Evolutionary conservation across 2,797 vertebrate species (phyloP).

Genomic region (Pseudochromis fuscus): DNA sequence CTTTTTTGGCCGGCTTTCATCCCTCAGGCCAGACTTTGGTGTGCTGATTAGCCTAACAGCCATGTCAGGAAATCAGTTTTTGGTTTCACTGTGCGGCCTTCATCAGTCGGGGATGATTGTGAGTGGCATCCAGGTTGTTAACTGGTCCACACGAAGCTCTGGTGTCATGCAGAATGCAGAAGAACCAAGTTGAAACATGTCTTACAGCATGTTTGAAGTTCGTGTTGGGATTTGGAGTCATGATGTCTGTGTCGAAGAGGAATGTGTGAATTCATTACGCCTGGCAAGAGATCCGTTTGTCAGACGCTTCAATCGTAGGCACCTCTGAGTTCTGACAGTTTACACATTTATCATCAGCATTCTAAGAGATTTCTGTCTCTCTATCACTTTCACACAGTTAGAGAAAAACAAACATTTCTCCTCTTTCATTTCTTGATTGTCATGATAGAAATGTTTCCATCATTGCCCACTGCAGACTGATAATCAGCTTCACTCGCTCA

Average conservation of each 20-base stretch:
- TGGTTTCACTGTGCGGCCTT: slow-evolving; percentile 10
- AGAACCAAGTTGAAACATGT: not conserved
- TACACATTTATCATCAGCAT: slow-evolving; percentile 5
- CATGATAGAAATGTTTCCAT: slow-evolving; percentile 26
- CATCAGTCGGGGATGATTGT: not conserved
- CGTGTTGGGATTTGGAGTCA: not conserved
- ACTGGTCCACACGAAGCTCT: slow-evolving; percentile 1
- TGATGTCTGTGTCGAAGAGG: not conserved
- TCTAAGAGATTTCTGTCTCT: slow-evolving; percentile 13
- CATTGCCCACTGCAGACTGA: slow-evolving; percentile 30
- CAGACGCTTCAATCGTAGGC: slow-evolving; percentile 10
- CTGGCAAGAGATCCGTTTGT: slow-evolving; percentile 1
- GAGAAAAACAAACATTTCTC: slow-evolving; percentile 17
- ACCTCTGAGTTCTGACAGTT: not conserved
- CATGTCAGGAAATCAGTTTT: slow-evolving; percentile 11
- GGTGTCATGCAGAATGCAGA: slow-evolving; percentile 5
- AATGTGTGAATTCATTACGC: not conserved
- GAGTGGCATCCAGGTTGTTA: slow-evolving; percentile 9
- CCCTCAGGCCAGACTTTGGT: slow-evolving; percentile 36
- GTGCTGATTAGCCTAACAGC: slow-evolving; percentile 38
- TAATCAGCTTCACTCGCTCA: slow-evolving; percentile 41
- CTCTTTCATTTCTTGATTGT: slow-evolving; percentile 24
- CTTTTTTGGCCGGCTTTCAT: slow-evolving; percentile 20
- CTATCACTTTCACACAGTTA: slow-evolving; percentile 5
- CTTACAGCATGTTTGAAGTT: not conserved